Base-by-base conservation (phyloP, 1,140 invertebrate genomes). In the Tetramorium alpestre region DNA sequence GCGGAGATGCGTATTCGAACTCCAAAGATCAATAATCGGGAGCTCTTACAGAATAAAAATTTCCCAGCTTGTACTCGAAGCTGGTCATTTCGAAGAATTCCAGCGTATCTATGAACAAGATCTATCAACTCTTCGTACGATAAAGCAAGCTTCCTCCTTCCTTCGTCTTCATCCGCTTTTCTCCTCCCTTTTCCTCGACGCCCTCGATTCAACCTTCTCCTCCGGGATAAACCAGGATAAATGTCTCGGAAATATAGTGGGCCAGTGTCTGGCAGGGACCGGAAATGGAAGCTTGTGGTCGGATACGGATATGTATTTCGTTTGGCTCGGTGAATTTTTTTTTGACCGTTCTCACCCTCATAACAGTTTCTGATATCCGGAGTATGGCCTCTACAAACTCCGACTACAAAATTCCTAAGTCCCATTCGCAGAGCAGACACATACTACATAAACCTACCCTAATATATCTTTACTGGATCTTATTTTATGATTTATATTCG, bases 271-370 rank as follows among this genome's bases (percentile, higher is more conserved):
- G 92, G 93, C 90, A 93, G 93, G 88, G 88, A 94, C 93, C 95
- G 96, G 96, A 96, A 96, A 96, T 96, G 93, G 95, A 96, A 96
- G 94, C 94, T 95, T 94, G 95, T 93, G 95, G 93, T 95, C 95
- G 95, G 95, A 96, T 95, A 94, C 91, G 93, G 94, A 96, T 95
- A 94, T 94, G 93, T 95, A 95, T 95, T 95, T 94, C 93, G 91
- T 94, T 94, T 93, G 93, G 87, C 93, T 92, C 75, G 90, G 87
- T 88, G 84, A 92, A 91, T 94, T 95, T 94, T 94, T 22, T 78
- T 84, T 28, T 54, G 13, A 72, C 65, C 84, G 62, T 88, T 93
- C 84, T 90, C 82, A 91, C 89, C 91, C 91, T 91, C 80, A 76
- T 93, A 94, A 93, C 90, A 91, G 90, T 91, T 92, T 91, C 93